Evolutionary conservation across 2,888 invertebrate genomes (phyloP).

Genomic region (Cylloceria caligata): DNA sequence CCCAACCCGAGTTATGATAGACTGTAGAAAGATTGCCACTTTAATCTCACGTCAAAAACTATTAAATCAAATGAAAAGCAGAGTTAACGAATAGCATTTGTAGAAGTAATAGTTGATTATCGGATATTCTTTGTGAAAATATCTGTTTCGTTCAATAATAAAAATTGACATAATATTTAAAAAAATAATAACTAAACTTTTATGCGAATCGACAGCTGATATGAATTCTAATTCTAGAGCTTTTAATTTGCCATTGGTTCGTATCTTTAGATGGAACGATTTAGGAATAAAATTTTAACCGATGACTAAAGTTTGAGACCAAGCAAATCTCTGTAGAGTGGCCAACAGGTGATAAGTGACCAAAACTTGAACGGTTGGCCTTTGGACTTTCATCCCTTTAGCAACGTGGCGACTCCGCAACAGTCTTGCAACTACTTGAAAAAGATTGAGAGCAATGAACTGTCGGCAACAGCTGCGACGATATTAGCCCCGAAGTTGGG

Average conservation of each 20-base stretch:
- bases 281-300: too few species aligned
- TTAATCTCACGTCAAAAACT: slow-evolving; percentile 22
- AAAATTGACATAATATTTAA: too few species aligned
- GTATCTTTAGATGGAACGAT: too few species aligned
- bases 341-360: not conserved
- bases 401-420: not conserved
- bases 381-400: slow-evolving; percentile 25
- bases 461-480: slow-evolving; percentile 75
- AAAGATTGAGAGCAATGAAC: slow-evolving; percentile 74
- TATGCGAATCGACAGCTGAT: too few species aligned
- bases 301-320: not conserved
- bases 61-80: not conserved
- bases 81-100: not conserved
- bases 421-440: slow-evolving; percentile 56
- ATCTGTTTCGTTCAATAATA: too few species aligned
- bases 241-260: too few species aligned
- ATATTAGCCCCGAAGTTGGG: slow-evolving; percentile 48
- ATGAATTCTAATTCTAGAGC: too few species aligned
- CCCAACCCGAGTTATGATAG: not conserved
- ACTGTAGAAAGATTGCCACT: slow-evolving; percentile 19
- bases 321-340: not conserved
- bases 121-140: too few species aligned
- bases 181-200: too few species aligned
- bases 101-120: too few species aligned
- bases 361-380: slow-evolving; percentile 6